Percentiles rank a stretch among this genome's conserved stretches.
phyloP scores from a whole-genome alignment of 2,888 invertebrate species.

The Euclidia mi region DNA sequence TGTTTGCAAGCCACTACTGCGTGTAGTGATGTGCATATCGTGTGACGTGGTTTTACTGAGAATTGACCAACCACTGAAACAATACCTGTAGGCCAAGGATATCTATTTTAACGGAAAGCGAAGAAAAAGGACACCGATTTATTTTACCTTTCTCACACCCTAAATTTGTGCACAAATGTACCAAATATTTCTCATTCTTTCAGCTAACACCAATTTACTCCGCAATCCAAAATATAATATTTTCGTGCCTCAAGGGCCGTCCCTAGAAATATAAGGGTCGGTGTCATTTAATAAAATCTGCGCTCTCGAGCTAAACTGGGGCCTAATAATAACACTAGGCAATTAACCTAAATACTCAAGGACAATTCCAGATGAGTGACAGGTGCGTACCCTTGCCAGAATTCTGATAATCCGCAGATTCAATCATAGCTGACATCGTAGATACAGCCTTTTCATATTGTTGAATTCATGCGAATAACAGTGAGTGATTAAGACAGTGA shows the following conservation, averaged over 20 bases:
- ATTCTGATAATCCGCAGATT: background rate
- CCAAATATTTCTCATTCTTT: too few relatives aligned
- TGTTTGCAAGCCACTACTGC: background rate
- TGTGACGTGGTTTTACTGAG: background rate
- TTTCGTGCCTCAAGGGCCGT: too few relatives aligned
- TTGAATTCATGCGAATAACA: conserved; percentile 3
- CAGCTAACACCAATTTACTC: too few relatives aligned
- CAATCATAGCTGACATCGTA: background rate
- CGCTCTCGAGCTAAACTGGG: background rate
- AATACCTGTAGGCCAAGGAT: background rate
- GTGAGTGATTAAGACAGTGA: conserved; percentile 1
- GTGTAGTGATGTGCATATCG: background rate
- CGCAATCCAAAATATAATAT: too few relatives aligned
- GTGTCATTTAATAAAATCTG: background rate
- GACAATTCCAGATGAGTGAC: background rate
- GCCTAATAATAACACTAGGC: background rate
- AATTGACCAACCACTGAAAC: background rate
- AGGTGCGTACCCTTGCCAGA: background rate
- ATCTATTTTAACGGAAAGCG: background rate
- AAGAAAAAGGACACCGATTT: background rate
- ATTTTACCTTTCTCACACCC: background rate
- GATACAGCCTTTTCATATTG: background rate
- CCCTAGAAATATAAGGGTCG: too few relatives aligned
- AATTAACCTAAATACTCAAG: conserved; percentile 3
- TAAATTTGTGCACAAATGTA: too few relatives aligned